Evolutionary conservation across 2,888 invertebrate species (phyloP).

Genomic region (Acleris laterana): DNA sequence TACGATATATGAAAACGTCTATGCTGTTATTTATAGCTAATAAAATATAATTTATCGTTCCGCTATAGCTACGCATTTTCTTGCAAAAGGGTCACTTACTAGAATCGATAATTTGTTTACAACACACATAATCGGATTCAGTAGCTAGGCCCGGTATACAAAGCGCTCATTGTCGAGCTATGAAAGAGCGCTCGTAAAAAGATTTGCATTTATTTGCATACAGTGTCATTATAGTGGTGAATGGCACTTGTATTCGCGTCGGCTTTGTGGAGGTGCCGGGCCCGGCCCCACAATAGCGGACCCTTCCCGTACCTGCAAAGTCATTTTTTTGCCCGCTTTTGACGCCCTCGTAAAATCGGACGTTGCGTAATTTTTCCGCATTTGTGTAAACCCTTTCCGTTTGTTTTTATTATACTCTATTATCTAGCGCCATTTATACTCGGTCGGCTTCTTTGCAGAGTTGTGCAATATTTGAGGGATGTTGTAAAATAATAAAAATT

Average conservation of each 20-base stretch:
- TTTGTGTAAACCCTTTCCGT: slow-evolving; percentile 82
- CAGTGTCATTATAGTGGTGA: slow-evolving; percentile 60
- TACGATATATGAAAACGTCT: slow-evolving; percentile 28
- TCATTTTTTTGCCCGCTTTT: slow-evolving; percentile 61
- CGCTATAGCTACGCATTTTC: slow-evolving; percentile 25
- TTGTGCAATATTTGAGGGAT: slow-evolving; percentile 70
- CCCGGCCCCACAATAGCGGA: slow-evolving; percentile 55
- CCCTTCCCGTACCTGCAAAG: slow-evolving; percentile 76
- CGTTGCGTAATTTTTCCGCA: slow-evolving; percentile 83
- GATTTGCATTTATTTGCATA: slow-evolving; percentile 78
- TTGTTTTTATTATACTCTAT: slow-evolving; percentile 79
- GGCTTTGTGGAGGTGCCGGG: slow-evolving; percentile 46
- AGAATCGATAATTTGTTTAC: slow-evolving; percentile 61
- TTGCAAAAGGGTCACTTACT: slow-evolving; percentile 36
- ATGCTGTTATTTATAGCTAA: slow-evolving; percentile 23
- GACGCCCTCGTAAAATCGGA: slow-evolving; percentile 66
- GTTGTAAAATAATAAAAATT: slow-evolving; percentile 81
- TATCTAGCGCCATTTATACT: slow-evolving; percentile 57
- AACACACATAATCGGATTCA: slow-evolving; percentile 62
- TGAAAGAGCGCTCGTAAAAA: slow-evolving; percentile 61
- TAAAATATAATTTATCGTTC: slow-evolving; percentile 33
- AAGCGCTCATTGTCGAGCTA: slow-evolving; percentile 56
- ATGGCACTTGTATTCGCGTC: slow-evolving; percentile 65
- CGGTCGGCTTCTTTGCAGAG: slow-evolving; percentile 76
- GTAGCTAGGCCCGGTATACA: slow-evolving; percentile 60